These are phyloP conservation scores for Drosophila mojavensis DNA, from an alignment of 1,140 invertebrate genomes.

Conservation along the genomic window DNA sequence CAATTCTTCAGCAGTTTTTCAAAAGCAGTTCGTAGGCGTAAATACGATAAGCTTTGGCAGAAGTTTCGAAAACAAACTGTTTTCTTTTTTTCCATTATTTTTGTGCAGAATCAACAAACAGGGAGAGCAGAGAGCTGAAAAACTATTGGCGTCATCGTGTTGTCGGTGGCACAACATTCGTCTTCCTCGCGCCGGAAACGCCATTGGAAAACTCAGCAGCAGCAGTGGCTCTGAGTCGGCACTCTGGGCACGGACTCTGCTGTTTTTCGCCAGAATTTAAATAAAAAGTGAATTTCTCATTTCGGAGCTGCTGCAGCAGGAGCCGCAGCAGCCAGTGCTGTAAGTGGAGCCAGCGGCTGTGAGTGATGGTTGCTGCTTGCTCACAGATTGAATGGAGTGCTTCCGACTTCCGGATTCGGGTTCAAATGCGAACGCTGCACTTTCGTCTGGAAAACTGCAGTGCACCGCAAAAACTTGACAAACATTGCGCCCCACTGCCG, in stretches of 20 bases:
- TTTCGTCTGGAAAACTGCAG: conserved; percentile 72
- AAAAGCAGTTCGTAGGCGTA: not conserved
- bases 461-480: conserved; percentile 58
- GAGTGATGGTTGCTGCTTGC: conserved; percentile 56
- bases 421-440: conserved; percentile 65
- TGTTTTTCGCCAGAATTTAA: conserved; percentile 73
- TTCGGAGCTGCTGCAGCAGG: conserved; percentile 43
- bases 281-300: conserved; percentile 80
- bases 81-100: not conserved
- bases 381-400: conserved; percentile 81
- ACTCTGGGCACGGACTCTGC: conserved; percentile 10
- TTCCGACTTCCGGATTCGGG: conserved; percentile 69
- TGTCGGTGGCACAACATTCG: conserved; percentile 81
- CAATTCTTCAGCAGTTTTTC: no score
- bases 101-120: conserved; percentile 44
- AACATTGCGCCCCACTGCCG: conserved; percentile 23
- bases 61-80: conserved; percentile 13
- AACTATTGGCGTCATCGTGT: conserved; percentile 79
- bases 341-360: conserved; percentile 13
- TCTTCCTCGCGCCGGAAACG: conserved; percentile 80
- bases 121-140: conserved; percentile 45
- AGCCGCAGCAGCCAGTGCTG: not conserved
- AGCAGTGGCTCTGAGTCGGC: not conserved
- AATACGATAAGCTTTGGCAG: not conserved
- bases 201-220: conserved; percentile 68